phyloP scores from a whole-genome alignment of 2,797 vertebrate genomes.

The Fringilla coelebs region DNA sequence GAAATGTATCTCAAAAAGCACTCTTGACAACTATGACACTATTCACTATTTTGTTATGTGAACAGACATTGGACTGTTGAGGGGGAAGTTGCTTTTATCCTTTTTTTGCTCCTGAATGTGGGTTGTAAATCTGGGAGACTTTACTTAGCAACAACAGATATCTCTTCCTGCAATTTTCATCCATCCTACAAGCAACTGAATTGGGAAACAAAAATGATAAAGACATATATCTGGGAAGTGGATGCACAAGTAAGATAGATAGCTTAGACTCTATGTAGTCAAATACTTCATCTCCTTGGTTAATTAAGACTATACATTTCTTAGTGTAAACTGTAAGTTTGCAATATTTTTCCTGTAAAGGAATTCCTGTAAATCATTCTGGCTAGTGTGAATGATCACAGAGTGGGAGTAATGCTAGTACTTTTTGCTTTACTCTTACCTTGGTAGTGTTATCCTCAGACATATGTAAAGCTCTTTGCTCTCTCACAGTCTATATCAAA shows the following conservation, averaged over 20 bases:
- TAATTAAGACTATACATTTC: slow-evolving; percentile 13
- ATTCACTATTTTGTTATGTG: background rate
- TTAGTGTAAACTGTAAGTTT: background rate
- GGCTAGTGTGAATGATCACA: background rate
- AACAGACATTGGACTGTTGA: background rate
- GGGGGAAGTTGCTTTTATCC: background rate
- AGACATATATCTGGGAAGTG: background rate
- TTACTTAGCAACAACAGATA: slow-evolving; percentile 34
- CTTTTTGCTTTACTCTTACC: slow-evolving; percentile 13
- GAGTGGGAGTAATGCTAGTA: background rate
- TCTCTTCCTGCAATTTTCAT: background rate
- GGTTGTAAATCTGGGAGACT: slow-evolving; percentile 33
- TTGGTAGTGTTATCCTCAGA: slow-evolving; percentile 23
- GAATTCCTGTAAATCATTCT: slow-evolving; percentile 19
- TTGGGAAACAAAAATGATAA: slow-evolving; percentile 13
- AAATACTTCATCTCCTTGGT: background rate
- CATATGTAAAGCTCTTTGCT: slow-evolving; percentile 27
- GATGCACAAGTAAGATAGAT: background rate
- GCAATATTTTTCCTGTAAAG: background rate
- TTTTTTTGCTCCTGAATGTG: background rate
- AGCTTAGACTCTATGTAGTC: background rate
- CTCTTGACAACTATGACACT: background rate
- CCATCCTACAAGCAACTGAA: background rate
- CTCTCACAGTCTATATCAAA: slow-evolving; percentile 29
- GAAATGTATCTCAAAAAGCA: slow-evolving; percentile 15